Percentiles rank a stretch among this genome's conserved stretches.
phyloP scores from a whole-genome alignment of 1,140 invertebrate species.

The Pseudomyrmex concolor region DNA sequence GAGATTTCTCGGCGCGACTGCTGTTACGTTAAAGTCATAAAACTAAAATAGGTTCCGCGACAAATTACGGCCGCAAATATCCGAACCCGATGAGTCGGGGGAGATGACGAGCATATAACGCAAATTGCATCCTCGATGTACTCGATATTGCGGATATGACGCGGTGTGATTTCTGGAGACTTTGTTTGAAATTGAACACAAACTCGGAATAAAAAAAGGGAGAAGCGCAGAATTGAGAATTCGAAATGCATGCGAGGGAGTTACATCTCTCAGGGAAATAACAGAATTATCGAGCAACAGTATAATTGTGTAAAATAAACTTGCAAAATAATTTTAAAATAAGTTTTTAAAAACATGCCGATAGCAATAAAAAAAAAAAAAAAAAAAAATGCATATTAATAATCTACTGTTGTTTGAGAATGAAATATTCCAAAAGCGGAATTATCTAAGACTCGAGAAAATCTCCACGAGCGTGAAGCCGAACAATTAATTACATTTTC shows the following conservation, averaged over 20 bases:
- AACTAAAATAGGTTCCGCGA: constrained; percentile 28
- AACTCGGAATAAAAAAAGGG: too few species aligned
- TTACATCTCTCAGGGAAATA: too few species aligned
- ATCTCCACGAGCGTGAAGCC: not conserved
- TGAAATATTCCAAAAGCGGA: not conserved
- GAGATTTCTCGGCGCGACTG: constrained; percentile 38
- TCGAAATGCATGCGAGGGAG: too few species aligned
- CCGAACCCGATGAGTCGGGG: not conserved
- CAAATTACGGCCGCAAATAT: constrained; percentile 33
- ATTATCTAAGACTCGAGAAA: not conserved
- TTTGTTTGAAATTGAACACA: too few species aligned
- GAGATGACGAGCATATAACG: constrained; percentile 11
- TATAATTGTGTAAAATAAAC: too few species aligned
- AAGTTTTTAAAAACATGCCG: not conserved
- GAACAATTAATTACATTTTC: not conserved
- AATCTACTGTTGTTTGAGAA: not conserved
- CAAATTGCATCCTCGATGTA: constrained; percentile 16
- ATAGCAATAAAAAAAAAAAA: too few species aligned
- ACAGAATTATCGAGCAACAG: too few species aligned
- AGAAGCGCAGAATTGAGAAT: too few species aligned
- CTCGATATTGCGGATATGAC: not conserved
- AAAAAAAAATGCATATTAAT: too few species aligned
- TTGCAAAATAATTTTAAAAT: not conserved
- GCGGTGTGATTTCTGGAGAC: too few species aligned
- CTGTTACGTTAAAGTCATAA: constrained; percentile 6